Conservation (phyloP, 2,888 invertebrate species). For the Boloria euphrosyne region DNA sequence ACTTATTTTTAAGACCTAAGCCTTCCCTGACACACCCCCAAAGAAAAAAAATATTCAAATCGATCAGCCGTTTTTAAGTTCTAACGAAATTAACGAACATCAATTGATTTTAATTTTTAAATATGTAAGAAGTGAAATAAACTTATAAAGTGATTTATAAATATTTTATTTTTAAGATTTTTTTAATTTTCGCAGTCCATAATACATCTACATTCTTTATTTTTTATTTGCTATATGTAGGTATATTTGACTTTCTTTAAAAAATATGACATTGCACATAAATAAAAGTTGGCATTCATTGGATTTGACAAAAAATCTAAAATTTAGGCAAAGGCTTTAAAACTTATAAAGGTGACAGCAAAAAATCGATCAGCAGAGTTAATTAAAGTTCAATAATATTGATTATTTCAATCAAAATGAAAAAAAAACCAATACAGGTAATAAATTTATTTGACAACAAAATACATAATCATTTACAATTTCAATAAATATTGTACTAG, state of each 20-base stretch:
- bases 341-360: too few relatives aligned
- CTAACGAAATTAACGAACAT: too few relatives aligned
- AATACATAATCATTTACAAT: slow-evolving; percentile 3
- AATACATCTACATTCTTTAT: slow-evolving; percentile 10
- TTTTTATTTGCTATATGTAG: slow-evolving; percentile 26
- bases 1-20: too few relatives aligned
- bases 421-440: not conserved
- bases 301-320: not conserved
- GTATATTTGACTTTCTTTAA: slow-evolving; percentile 35
- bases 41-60: too few relatives aligned
- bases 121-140: too few relatives aligned
- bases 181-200: slow-evolving; percentile 1
- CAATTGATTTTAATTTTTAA: too few relatives aligned
- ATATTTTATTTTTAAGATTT: not conserved
- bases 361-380: too few relatives aligned
- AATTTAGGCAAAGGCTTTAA: not conserved
- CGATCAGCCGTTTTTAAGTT: too few relatives aligned
- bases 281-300: slow-evolving; percentile 28
- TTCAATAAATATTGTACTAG: slow-evolving; percentile 29
- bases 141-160: too few relatives aligned
- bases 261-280: slow-evolving; percentile 40
- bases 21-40: too few relatives aligned
- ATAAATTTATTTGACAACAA: slow-evolving; percentile 6
- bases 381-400: too few relatives aligned
- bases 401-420: not conserved